These are phyloP conservation scores for Sclerodermus sp. DNA, from an alignment of 2,888 invertebrate species.

Conservation along the genomic window DNA sequence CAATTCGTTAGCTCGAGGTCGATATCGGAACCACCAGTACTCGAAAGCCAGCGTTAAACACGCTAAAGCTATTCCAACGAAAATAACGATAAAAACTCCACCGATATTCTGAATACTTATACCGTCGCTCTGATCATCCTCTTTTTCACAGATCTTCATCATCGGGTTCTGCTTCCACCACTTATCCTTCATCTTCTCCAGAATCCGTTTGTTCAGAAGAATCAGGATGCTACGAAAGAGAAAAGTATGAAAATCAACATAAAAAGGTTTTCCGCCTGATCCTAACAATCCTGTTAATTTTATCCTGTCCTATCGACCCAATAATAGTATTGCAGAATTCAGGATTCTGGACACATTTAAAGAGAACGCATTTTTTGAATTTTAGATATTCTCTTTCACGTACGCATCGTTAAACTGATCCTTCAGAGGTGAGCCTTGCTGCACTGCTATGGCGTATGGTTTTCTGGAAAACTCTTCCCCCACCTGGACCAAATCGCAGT, in stretches of 20 bases:
- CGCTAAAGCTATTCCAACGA: constrained; percentile 87
- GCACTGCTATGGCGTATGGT: constrained; percentile 92
- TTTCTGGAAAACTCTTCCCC: constrained; percentile 95
- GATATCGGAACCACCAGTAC: constrained; percentile 85
- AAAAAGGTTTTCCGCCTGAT: no score
- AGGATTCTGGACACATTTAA: no score
- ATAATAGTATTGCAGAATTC: no score
- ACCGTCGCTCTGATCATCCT: constrained; percentile 89
- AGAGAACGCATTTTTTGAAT: no score
- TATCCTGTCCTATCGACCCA: no score
- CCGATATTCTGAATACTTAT: constrained; percentile 95
- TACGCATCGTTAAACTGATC: constrained; percentile 91
- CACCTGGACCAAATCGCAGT: constrained; percentile 85
- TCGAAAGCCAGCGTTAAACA: constrained; percentile 86
- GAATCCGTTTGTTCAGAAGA: constrained; percentile 81
- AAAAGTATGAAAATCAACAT: no score
- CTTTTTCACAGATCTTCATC: constrained; percentile 75
- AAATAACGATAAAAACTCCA: constrained; percentile 93
- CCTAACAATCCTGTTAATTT: no score
- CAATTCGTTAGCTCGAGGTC: constrained; percentile 60
- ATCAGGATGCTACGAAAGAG: constrained; percentile 75
- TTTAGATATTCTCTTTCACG: constrained; percentile 57
- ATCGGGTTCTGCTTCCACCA: constrained; percentile 93
- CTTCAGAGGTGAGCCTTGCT: constrained; percentile 86
- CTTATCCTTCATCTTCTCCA: constrained; percentile 87